phyloP scores from a whole-genome alignment of 64 coral and sea anemone species.

The Dendrophyllia cribrosa region DNA sequence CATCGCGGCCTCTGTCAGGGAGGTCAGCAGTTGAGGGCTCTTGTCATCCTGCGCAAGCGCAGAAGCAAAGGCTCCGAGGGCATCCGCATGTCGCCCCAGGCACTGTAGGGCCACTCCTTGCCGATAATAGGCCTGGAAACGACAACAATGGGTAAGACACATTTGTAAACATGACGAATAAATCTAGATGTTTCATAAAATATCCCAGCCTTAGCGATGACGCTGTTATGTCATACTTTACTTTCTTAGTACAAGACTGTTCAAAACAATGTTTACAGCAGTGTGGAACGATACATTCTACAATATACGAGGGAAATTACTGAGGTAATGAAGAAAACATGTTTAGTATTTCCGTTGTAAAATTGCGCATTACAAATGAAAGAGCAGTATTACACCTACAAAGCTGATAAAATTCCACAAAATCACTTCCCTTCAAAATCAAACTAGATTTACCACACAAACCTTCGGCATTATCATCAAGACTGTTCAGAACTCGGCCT shows the following conservation, averaged over 20 bases:
- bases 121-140: slow-evolving; percentile 93
- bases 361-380: neutral
- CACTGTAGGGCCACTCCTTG: slow-evolving; percentile 98
- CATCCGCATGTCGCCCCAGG: slow-evolving; percentile 94
- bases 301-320: neutral
- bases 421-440: neutral
- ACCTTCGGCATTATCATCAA: neutral
- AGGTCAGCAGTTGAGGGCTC: slow-evolving; percentile 90
- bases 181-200: neutral
- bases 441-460: neutral
- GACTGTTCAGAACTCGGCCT: too few relatives aligned
- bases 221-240: too few relatives aligned
- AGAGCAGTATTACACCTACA: neutral
- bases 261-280: neutral
- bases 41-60: slow-evolving; percentile 98
- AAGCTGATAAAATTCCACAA: neutral
- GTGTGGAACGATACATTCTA: neutral
- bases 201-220: neutral
- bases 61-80: slow-evolving; percentile 91
- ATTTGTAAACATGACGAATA: neutral
- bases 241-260: neutral
- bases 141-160: slow-evolving; percentile 18
- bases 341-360: slow-evolving; percentile 8
- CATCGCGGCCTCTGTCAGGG: slow-evolving; percentile 83
- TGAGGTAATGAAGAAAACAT: neutral